Percentiles rank a stretch among this genome's conserved stretches.
Evolutionary conservation across 2,888 invertebrate genomes (phyloP).

Genomic region (Pseudococcus viburni): DNA sequence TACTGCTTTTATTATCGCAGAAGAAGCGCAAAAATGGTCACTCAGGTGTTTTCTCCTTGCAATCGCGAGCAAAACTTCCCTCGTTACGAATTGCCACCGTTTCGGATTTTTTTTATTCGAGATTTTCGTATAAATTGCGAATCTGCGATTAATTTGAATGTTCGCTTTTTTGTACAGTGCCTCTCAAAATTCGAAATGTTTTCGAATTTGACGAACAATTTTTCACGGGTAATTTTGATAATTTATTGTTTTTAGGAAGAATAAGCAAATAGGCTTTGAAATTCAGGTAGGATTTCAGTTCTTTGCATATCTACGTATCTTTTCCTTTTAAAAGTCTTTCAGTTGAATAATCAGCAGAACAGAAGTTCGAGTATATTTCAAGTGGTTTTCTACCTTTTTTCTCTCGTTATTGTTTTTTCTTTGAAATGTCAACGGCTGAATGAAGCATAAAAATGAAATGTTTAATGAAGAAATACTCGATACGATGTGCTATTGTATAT

Average conservation of each 20-base stretch:
- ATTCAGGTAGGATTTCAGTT: background rate
- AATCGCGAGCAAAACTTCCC: background rate
- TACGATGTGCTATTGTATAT: background rate
- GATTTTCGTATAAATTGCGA: background rate
- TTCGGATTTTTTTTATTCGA: background rate
- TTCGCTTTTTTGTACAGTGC: background rate
- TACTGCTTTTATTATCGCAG: background rate
- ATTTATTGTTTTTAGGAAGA: background rate
- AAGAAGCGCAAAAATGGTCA: conserved; percentile 5
- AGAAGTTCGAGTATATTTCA: background rate
- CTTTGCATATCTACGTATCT: background rate
- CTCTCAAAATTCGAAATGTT: background rate
- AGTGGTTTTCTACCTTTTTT: background rate
- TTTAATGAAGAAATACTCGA: background rate
- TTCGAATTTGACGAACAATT: background rate
- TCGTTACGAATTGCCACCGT: background rate
- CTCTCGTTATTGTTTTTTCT: background rate
- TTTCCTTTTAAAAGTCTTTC: background rate
- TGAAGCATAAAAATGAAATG: background rate
- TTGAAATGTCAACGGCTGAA: conserved; percentile 14
- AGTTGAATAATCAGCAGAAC: background rate
- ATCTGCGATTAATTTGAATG: background rate
- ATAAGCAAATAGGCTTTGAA: background rate
- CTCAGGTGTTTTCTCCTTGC: background rate
- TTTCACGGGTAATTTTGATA: background rate